Evolutionary conservation across 2,113 vertebrate genomes (phyloP).

Genomic region (Thalassarche chlororhynchos): DNA sequence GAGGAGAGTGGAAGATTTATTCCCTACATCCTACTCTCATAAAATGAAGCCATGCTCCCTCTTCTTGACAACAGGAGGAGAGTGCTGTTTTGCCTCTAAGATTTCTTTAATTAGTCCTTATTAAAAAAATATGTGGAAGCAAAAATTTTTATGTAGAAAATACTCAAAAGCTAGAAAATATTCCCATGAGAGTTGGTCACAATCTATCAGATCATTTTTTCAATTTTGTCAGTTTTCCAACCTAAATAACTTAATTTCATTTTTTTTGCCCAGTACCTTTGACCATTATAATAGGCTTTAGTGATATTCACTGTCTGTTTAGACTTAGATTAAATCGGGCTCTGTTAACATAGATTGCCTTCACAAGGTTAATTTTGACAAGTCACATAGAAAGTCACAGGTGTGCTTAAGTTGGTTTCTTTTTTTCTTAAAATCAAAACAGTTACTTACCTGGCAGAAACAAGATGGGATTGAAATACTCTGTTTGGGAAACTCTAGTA

Average conservation of each 20-base stretch:
- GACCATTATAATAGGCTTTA: background rate
- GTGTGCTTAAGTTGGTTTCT: background rate
- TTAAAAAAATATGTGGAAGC: background rate
- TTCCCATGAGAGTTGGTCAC: background rate
- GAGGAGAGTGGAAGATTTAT: background rate
- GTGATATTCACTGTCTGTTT: background rate
- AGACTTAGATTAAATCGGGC: background rate
- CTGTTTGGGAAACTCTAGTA: background rate
- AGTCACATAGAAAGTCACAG: background rate
- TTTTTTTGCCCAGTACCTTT: background rate
- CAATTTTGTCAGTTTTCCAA: background rate
- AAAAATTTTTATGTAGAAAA: background rate
- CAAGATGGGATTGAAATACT: background rate
- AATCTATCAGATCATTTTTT: background rate
- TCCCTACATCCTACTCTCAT: background rate
- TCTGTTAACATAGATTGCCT: background rate
- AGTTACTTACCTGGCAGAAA: background rate
- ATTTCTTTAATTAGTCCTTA: background rate
- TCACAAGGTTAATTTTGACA: background rate
- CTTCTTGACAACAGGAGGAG: background rate
- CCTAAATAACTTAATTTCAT: background rate
- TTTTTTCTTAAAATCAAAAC: background rate
- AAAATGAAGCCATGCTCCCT: background rate
- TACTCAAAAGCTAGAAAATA: background rate
- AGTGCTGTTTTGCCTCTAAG: background rate